phyloP scores from a whole-genome alignment of 2,888 invertebrate species.

The Meteorus colon region DNA sequence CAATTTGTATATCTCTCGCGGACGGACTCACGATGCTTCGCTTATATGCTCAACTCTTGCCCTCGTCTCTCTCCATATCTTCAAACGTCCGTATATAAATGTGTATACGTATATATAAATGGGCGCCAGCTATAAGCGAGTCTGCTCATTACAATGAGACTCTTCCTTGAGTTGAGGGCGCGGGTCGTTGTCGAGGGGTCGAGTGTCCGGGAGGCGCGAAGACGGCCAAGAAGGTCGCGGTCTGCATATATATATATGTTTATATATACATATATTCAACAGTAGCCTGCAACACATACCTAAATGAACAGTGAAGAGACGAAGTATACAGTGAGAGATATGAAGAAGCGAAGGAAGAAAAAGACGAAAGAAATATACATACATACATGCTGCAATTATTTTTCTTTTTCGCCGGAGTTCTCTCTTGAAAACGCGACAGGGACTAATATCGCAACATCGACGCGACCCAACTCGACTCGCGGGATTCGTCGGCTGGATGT shows the following conservation, averaged over 20 bases:
- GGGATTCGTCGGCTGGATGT: constrained; percentile 70
- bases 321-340: background rate
- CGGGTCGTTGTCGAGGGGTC: constrained; percentile 27
- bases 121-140: background rate
- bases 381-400: background rate
- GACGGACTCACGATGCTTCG: constrained; percentile 50
- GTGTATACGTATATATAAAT: constrained; percentile 35
- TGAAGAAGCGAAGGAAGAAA: constrained; percentile 9
- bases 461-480: constrained; percentile 64
- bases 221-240: constrained; percentile 47
- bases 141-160: constrained; percentile 14
- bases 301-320: background rate
- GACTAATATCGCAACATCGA: constrained; percentile 73
- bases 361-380: constrained; percentile 11
- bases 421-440: constrained; percentile 49
- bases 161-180: background rate
- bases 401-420: background rate
- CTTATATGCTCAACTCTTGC: background rate
- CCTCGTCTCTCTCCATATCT: constrained; percentile 40
- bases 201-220: constrained; percentile 50
- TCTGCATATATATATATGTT: constrained; percentile 5
- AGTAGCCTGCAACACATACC: constrained; percentile 27
- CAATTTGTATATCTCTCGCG: constrained; percentile 56
- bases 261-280: constrained; percentile 29
- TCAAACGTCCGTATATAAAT: constrained; percentile 36